Evolutionary conservation across 2,888 invertebrate species (phyloP).

Genomic region (Galerucella calmariensis): DNA sequence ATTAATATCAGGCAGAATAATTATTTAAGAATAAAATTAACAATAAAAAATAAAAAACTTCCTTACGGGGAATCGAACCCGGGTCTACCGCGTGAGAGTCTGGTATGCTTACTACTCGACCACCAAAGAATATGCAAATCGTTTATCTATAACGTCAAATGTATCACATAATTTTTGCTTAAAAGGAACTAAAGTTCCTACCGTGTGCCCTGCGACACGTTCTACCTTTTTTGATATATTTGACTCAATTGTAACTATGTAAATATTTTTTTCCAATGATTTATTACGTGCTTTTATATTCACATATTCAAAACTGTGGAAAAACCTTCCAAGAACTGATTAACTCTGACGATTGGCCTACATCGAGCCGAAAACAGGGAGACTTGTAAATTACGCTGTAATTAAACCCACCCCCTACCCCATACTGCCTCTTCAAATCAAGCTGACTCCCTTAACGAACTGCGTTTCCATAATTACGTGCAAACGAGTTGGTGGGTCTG

Average conservation of each 20-base stretch:
- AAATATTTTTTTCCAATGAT: neutral
- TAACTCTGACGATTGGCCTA: slow-evolving; percentile 30
- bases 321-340: slow-evolving; percentile 16
- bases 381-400: slow-evolving; percentile 59
- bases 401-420: slow-evolving; percentile 57
- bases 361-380: slow-evolving; percentile 54
- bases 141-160: no score
- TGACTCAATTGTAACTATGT: neutral
- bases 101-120: no score
- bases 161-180: no score
- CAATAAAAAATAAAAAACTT: no score
- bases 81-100: no score
- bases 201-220: no score
- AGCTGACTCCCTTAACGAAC: slow-evolving; percentile 57
- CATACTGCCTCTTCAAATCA: slow-evolving; percentile 49
- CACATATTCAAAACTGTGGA: slow-evolving; percentile 6
- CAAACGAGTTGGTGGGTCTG: slow-evolving; percentile 61
- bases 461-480: slow-evolving; percentile 62
- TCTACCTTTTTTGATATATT: neutral
- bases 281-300: neutral
- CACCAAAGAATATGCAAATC: no score
- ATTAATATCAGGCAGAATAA: no score
- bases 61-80: no score
- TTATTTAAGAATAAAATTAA: no score
- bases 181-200: no score